Evolutionary conservation across 2,797 vertebrate species (phyloP).

Genomic region (Tangara arthus): DNA sequence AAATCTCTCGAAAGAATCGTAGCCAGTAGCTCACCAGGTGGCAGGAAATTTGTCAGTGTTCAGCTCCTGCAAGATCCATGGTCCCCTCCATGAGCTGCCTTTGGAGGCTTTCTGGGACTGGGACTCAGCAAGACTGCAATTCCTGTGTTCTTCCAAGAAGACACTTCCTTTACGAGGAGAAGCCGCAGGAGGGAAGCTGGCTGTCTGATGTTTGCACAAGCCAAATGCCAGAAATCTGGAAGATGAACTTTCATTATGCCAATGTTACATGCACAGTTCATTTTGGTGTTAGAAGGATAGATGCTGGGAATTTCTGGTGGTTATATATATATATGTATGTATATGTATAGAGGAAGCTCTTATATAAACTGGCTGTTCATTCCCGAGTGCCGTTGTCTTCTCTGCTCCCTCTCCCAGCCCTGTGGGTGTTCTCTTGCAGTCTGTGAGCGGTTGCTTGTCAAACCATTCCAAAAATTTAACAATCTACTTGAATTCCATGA

Average conservation of each 20-base stretch:
- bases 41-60: background rate
- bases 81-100: background rate
- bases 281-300: background rate
- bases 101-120: background rate
- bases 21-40: background rate
- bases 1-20: background rate
- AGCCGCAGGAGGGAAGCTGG: background rate
- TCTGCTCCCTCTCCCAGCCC: background rate
- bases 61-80: background rate
- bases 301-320: slow-evolving; percentile 2
- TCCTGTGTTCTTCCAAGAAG: background rate
- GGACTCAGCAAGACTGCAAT: background rate
- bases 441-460: background rate
- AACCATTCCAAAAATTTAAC: background rate
- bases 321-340: slow-evolving; percentile 2
- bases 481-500: background rate
- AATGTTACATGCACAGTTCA: background rate
- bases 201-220: background rate
- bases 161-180: background rate
- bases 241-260: background rate
- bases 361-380: background rate
- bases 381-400: background rate
- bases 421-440: background rate
- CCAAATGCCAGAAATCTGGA: background rate
- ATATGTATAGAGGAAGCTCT: slow-evolving; percentile 44